Conservation (phyloP, 2,888 invertebrate genomes). For the Rotaria socialis region DNA sequence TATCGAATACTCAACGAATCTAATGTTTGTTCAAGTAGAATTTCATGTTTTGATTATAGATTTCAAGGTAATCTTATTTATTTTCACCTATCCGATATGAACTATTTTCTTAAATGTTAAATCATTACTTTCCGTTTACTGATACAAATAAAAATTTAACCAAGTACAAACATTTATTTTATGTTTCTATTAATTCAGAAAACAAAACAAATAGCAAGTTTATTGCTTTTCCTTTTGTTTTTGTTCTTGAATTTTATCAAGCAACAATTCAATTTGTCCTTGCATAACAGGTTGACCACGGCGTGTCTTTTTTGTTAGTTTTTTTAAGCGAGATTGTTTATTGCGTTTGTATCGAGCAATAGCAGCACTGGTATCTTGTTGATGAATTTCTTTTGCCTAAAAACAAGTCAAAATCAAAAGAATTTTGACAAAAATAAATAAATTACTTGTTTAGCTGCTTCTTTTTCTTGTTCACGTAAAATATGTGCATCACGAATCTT, state of each 20-base stretch:
- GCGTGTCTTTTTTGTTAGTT: slow-evolving; percentile 71
- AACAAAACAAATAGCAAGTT: not conserved
- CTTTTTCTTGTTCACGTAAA: not conserved
- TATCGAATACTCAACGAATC: too few species aligned
- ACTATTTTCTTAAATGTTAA: too few species aligned
- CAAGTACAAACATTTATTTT: too few species aligned
- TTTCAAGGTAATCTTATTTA: too few species aligned
- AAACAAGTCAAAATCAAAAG: not conserved
- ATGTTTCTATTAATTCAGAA: not conserved
- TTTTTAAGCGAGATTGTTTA: slow-evolving; percentile 70
- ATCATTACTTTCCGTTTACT: too few species aligned
- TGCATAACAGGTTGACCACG: slow-evolving; percentile 82
- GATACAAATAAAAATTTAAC: too few species aligned
- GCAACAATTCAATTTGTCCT: slow-evolving; percentile 71
- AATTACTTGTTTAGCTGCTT: slow-evolving; percentile 9
- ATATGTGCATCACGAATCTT: slow-evolving; percentile 2
- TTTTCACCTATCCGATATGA: too few species aligned
- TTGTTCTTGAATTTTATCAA: slow-evolving; percentile 67
- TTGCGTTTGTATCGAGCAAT: slow-evolving; percentile 68
- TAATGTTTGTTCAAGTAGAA: too few species aligned
- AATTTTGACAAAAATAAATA: too few species aligned
- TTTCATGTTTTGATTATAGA: too few species aligned
- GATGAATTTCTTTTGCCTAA: not conserved
- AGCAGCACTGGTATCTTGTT: slow-evolving; percentile 56
- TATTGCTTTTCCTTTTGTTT: slow-evolving; percentile 5